Evolutionary conservation across 2,113 vertebrate species (phyloP).

Genomic region (Neotragus pygmaeus): DNA sequence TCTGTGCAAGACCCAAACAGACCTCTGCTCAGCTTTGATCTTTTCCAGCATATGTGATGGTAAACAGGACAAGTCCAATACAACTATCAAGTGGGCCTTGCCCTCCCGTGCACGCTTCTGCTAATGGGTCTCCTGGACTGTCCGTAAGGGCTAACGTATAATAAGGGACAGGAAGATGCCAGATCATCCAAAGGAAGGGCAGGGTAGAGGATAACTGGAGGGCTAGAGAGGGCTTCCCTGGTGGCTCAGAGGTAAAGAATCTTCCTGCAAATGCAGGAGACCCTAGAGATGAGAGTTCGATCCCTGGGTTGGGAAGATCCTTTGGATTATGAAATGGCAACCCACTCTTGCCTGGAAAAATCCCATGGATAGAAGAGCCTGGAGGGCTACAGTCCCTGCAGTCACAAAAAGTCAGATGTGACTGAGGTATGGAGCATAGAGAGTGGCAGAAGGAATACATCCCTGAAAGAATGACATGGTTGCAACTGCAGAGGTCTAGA

Average conservation of each 20-base stretch:
- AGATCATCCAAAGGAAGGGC: background rate
- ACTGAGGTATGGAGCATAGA: background rate
- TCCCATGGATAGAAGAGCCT: background rate
- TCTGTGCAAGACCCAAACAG: background rate
- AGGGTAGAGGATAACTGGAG: background rate
- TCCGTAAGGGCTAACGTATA: background rate
- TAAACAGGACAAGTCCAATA: background rate
- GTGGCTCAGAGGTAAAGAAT: background rate
- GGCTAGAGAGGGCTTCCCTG: background rate
- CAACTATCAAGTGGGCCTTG: background rate
- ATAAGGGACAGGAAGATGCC: background rate
- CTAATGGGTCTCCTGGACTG: background rate
- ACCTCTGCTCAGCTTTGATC: background rate
- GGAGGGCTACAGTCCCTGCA: background rate
- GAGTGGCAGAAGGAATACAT: background rate
- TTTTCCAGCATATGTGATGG: background rate
- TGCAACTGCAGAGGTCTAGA: background rate
- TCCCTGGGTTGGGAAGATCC: background rate
- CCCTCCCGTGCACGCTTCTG: background rate
- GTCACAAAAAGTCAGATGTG: background rate
- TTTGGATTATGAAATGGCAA: background rate
- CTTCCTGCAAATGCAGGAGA: background rate
- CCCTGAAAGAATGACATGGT: background rate
- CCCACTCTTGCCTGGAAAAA: background rate
- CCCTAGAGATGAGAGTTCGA: background rate